phyloP scores from a whole-genome alignment of 2,113 vertebrate species.

The Machaerirhynchus nigripectus region DNA sequence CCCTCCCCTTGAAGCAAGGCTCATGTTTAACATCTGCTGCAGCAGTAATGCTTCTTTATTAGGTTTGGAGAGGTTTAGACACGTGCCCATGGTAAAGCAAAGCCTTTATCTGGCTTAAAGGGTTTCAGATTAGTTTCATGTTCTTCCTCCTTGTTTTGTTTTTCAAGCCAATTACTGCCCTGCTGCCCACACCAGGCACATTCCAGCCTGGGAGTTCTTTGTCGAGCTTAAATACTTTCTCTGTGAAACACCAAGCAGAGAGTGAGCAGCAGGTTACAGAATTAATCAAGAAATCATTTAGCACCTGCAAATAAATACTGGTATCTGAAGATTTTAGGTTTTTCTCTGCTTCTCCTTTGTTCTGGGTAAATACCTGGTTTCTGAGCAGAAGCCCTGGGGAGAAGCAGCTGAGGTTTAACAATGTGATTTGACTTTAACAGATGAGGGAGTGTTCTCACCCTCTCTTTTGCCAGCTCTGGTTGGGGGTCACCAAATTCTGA shows the following conservation, averaged over 20 bases:
- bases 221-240: not conserved
- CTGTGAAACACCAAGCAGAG: not conserved
- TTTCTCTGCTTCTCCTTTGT: not conserved
- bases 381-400: not conserved
- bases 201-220: conserved; percentile 4
- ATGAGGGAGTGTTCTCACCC: not conserved
- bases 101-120: conserved; percentile 13
- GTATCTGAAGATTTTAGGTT: not conserved
- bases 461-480: not conserved
- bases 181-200: not conserved
- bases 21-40: not conserved
- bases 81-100: not conserved
- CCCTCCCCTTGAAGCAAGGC: not conserved
- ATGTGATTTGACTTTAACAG: not conserved
- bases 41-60: not conserved
- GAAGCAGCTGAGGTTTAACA: not conserved
- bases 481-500: not conserved
- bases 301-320: conserved; percentile 33
- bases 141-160: not conserved
- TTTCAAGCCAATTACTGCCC: conserved; percentile 9
- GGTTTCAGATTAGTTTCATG: conserved; percentile 1
- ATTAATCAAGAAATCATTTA: conserved; percentile 49
- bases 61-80: not conserved
- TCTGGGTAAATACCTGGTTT: not conserved
- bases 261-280: conserved; percentile 38